These are phyloP conservation scores for Myotis lucifugus DNA, from an alignment of 2,113 vertebrate genomes.

Conservation along the genomic window DNA sequence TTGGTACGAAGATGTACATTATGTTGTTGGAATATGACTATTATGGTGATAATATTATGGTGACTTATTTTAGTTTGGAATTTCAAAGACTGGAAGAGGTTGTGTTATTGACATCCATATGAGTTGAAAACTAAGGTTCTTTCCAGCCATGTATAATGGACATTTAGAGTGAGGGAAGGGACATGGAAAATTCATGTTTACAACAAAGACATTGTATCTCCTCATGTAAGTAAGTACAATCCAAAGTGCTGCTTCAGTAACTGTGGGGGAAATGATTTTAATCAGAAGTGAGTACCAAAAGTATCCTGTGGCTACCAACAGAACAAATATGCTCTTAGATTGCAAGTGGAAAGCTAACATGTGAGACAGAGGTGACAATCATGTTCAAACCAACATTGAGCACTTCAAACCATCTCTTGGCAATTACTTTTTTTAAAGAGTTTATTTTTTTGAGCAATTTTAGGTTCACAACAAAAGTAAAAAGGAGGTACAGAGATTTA, in stretches of 20 bases:
- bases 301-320: background rate
- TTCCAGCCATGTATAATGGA: background rate
- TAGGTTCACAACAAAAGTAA: background rate
- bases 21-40: slow-evolving; percentile 21
- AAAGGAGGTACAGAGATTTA: background rate
- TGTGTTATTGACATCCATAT: background rate
- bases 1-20: background rate
- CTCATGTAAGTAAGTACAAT: background rate
- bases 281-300: background rate
- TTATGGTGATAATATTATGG: background rate
- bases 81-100: background rate
- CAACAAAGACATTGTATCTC: background rate
- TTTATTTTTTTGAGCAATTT: background rate
- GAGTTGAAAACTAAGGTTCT: background rate
- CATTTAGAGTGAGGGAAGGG: background rate
- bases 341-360: background rate
- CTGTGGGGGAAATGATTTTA: background rate
- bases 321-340: background rate
- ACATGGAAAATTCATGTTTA: background rate
- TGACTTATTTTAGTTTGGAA: slow-evolving; percentile 7
- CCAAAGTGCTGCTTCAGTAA: background rate
- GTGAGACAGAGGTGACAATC: background rate
- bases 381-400: background rate
- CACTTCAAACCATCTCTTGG: background rate
- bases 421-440: background rate